Evolutionary conservation across 35 echinoderm and acorn worm genomes (phyloP), one percentile per base, ranked within the genome.

Genomic region (Eucidaris tribuloides): DNA sequence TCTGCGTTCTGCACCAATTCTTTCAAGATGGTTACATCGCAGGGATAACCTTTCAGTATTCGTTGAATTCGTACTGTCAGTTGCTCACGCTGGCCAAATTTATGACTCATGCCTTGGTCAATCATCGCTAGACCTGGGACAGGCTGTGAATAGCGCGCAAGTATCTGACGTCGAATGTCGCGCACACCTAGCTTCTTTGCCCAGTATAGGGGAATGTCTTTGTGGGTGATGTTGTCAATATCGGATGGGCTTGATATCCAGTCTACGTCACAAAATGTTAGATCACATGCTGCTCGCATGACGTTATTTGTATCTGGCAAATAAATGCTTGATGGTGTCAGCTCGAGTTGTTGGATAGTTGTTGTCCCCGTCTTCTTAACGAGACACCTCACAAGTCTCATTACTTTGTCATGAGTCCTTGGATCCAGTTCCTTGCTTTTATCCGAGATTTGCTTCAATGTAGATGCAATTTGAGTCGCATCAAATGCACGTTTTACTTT

Each of bases 1-100:
- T 96, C 93, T 18, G 93, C 88, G 81, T 96, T 96, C 71, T 96
- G 93, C 30, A 96, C 33, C 19, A 96, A 28, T 83, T 96, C 93
- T 58, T 91, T 91, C 15, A 96, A 57, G 14, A 96, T 66, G 25
- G 54, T 48, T 49, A 45, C 30, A 23, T 79, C 79, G 27, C 74
- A 48, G 31, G 83, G 71, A 60, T 96, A 96, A 1, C 41, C 83
- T 36, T 50, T 71, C 0, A 96, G 62, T 13, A 96, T 91, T 1
- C 71, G 31, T 45, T 84, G 79, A 2, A 96, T 30, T 7, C 93
- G 74, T 43, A 33, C 62, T 17, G 89, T 91, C 13, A 97, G 85
- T 1, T 92, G 70, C 58, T 97, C 94, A 20, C 49, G 48, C 62
- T 97, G 94, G 0, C 94, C 94, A 66, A 97, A 97, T 13, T 83